These are phyloP conservation scores for Porites cylindrica DNA, from an alignment of 92 coral and sea anemone species.

Conservation along the genomic window DNA sequence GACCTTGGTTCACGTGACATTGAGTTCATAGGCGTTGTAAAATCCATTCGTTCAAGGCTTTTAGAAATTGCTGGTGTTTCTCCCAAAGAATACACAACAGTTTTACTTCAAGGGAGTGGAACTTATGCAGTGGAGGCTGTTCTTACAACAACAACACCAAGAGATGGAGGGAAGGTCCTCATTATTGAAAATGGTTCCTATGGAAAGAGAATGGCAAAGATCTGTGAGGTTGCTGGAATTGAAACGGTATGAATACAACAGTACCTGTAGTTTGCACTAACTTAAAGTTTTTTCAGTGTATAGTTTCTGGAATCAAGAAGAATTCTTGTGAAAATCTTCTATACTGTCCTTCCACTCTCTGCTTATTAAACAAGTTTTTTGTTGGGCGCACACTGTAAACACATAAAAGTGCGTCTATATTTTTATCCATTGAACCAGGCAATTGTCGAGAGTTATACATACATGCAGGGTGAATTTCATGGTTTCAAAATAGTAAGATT, in stretches of 20 bases:
- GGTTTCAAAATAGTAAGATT: no score
- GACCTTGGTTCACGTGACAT: conserved; percentile 98
- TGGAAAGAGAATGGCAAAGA: conserved; percentile 92
- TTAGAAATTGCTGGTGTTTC: conserved; percentile 92
- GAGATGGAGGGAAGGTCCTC: conserved; percentile 82
- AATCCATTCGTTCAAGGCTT: conserved; percentile 82
- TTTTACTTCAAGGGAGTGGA: conserved; percentile 96
- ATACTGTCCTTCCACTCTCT: no score
- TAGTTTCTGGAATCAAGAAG: no score
- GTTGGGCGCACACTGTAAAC: no score
- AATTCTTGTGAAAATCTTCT: no score
- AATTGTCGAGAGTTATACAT: no score
- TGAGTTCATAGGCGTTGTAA: conserved; percentile 83
- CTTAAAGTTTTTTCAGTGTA: no score
- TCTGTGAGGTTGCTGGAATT: conserved; percentile 90
- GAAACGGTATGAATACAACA: conserved; percentile 72
- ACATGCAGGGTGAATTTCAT: no score
- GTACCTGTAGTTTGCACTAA: not conserved
- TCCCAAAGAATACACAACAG: conserved; percentile 73
- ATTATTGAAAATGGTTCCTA: conserved; percentile 92
- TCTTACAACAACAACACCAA: conserved; percentile 88
- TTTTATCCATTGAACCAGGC: no score
- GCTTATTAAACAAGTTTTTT: no score
- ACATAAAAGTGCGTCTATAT: no score
- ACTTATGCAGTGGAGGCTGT: conserved; percentile 94